phyloP scores from a whole-genome alignment of 2,797 vertebrate species.

The Lepilemur septentrionalis region DNA sequence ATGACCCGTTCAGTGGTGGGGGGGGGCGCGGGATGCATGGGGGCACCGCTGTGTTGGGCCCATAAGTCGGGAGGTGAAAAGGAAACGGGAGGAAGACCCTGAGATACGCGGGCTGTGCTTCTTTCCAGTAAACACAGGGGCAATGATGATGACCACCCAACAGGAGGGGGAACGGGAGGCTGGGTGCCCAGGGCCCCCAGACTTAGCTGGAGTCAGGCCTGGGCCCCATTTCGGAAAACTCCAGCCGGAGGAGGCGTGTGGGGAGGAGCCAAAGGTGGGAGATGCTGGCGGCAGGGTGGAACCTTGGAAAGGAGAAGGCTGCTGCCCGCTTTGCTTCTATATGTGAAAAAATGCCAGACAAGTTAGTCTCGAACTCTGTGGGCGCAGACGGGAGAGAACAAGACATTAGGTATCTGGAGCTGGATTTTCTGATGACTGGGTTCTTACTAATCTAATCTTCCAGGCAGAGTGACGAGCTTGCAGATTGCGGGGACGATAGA shows the following conservation, averaged over 20 bases:
- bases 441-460: background rate
- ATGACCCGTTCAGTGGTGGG: background rate
- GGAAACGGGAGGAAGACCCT: background rate
- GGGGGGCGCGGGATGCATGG: background rate
- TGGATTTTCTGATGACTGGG: background rate
- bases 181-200: background rate
- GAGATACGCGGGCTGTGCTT: accelerated
- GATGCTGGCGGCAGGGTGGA: accelerated
- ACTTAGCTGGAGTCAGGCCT: background rate
- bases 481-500: background rate
- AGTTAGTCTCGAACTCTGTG: accelerated
- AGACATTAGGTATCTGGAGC: background rate
- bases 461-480: background rate
- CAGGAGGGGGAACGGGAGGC: accelerated
- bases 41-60: background rate
- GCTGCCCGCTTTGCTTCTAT: background rate
- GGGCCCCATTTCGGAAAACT: background rate
- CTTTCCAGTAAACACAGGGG: background rate
- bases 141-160: accelerated
- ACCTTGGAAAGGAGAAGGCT: background rate
- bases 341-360: no score
- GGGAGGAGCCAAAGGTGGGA: background rate
- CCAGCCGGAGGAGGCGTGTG: accelerated
- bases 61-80: background rate
- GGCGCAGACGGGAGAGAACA: background rate